phyloP scores from a whole-genome alignment of 2,113 vertebrate species.

The Myanophis thanlyinensis region DNA sequence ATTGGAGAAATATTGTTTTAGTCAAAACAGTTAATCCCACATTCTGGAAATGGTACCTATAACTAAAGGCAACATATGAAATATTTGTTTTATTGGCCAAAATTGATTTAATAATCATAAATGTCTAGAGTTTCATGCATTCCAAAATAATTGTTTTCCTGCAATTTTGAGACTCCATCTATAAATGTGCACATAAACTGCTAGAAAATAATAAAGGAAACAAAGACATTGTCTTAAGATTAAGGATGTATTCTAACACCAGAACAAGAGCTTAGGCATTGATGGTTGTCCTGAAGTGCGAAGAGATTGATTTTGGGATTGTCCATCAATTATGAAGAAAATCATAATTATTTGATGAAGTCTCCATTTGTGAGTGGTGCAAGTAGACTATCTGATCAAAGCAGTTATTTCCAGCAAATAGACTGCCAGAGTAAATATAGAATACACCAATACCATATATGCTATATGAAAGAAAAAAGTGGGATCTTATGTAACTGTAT shows the following conservation, averaged over 20 bases:
- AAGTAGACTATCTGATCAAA: neutral
- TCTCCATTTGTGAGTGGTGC: neutral
- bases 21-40: neutral
- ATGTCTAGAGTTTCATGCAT: neutral
- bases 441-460: neutral
- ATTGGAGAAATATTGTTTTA: neutral
- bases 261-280: neutral
- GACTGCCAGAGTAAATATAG: neutral
- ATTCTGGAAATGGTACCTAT: neutral
- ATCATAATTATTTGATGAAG: neutral
- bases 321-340: neutral
- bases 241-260: neutral
- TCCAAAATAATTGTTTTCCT: neutral
- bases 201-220: neutral
- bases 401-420: neutral
- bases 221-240: neutral
- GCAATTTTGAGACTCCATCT: neutral
- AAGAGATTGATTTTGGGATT: neutral
- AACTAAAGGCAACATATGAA: neutral
- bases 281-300: neutral
- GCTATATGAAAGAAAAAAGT: neutral
- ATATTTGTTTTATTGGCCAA: neutral
- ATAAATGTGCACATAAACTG: neutral
- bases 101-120: neutral
- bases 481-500: neutral